Base-by-base conservation (phyloP, 2,797 vertebrate species). In the Chloroceryle inda region DNA sequence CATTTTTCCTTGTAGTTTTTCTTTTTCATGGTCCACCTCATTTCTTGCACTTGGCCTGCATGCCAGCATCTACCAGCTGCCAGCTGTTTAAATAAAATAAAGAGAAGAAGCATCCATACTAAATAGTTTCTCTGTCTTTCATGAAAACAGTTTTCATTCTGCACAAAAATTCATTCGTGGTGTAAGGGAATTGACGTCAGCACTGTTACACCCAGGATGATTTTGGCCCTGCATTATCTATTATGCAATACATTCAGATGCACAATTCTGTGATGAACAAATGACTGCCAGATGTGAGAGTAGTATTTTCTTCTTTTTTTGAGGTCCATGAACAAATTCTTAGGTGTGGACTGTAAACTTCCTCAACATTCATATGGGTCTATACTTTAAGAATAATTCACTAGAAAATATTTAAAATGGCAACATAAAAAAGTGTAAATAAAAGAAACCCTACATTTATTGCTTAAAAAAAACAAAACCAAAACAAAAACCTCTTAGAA, bases 181-280 rank as follows among this genome's bases (percentile, higher is more conserved):
- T 82, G 67, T 95, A 92, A 93, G 81, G 73, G 87, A 91, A 93
- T 94, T 97, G 94, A 93, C 95, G 92, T 97, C 92, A 94, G 66
- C 91, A 74, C 90, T 89, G 91, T 94, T 97, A 96, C 95, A 89
- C 85, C 85, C 93, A 88, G 78, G 74, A 96, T 95, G 91, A 94
- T 94, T 96, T 97, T 97, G 95, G 94, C 95, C 94, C 92, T 85
- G 77, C 50, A 33, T 93, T 93, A 76, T 90, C 78, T 92, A 68
- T 97, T 96, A 96, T 91, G 96, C 92, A 97, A 97, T 94, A 81
- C 55, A 96, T 96, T 97, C 92, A 97, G 83, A 97, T 95, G 93
- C 75, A 93, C 89, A 85, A 19, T 73, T 96, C 72, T 88, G 18
- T 69, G 85, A 96, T 93, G 90, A 95, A 72, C 88, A 97, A 97